These are phyloP conservation scores for Adrianichthys oophorus DNA, from an alignment of 2,797 vertebrate genomes.

Conservation along the genomic window DNA sequence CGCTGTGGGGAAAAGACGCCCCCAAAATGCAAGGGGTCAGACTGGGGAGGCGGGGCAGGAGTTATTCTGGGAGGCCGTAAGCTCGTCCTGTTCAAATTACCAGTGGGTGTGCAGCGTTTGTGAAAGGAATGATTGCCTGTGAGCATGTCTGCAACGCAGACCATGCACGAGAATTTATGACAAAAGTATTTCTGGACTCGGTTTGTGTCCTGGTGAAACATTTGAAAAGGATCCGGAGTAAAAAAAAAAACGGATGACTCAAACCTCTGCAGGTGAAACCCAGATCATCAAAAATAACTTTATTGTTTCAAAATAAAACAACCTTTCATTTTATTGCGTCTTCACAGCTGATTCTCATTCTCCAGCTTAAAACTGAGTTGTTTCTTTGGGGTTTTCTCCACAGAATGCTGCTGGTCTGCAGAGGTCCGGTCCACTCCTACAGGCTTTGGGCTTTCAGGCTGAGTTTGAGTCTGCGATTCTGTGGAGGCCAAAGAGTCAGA, in stretches of 20 bases:
- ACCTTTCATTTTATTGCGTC: constrained; percentile 10
- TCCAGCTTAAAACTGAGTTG: constrained; percentile 60
- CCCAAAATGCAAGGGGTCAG: constrained; percentile 40
- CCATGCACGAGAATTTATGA: constrained; percentile 30
- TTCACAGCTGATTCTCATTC: constrained; percentile 44
- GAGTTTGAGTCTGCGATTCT: constrained; percentile 3
- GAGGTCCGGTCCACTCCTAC: constrained; percentile 13
- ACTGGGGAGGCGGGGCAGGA: constrained; percentile 25
- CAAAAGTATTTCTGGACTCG: constrained; percentile 43
- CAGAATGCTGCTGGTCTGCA: constrained; percentile 9
- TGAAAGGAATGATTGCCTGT: constrained; percentile 37
- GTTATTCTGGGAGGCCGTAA: constrained; percentile 81
- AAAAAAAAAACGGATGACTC: constrained; percentile 38
- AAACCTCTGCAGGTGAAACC: constrained; percentile 20
- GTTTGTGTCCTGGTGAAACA: constrained; percentile 23
- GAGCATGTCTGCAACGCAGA: constrained; percentile 20
- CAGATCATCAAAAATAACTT: constrained; percentile 17
- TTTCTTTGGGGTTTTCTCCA: constrained; percentile 38
- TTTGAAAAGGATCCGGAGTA: constrained; percentile 64
- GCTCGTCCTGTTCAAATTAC: constrained; percentile 68
- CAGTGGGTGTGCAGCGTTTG: constrained; percentile 24
- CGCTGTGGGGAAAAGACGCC: constrained; percentile 33
- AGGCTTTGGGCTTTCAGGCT: constrained; percentile 1
- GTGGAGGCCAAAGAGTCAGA: constrained; percentile 20
- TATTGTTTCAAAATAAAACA: constrained; percentile 32